Evolutionary conservation across 2,888 invertebrate genomes (phyloP).

Genomic region (Caenorhabditis virilis): DNA sequence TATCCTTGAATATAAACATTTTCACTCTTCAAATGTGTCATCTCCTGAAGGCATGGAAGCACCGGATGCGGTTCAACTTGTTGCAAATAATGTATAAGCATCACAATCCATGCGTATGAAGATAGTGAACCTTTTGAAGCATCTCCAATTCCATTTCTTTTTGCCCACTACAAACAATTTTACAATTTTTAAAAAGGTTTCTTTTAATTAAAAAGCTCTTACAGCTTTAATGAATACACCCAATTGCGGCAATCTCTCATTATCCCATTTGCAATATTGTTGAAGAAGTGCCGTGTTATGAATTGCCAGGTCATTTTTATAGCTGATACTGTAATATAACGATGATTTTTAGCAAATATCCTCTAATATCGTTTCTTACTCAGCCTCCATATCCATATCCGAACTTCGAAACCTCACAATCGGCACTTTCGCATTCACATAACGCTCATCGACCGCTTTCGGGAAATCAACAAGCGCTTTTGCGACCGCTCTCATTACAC

Average conservation of each 20-base stretch:
- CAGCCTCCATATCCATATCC: constrained; percentile 53
- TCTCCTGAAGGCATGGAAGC: constrained; percentile 75
- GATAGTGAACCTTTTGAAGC: constrained; percentile 75
- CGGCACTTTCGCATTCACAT: constrained; percentile 74
- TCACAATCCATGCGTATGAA: constrained; percentile 75
- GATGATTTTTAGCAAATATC: not conserved
- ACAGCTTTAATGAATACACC: constrained; percentile 51
- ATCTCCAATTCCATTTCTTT: constrained; percentile 70
- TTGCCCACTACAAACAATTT: constrained; percentile 38
- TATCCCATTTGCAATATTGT: constrained; percentile 72
- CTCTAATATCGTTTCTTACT: constrained; percentile 14
- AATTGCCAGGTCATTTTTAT: constrained; percentile 74
- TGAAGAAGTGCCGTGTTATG: constrained; percentile 73
- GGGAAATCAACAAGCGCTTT: constrained; percentile 49
- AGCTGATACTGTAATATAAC: constrained; percentile 71
- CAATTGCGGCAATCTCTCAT: constrained; percentile 67
- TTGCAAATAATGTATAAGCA: constrained; percentile 75
- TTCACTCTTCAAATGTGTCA: constrained; percentile 54
- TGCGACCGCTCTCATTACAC: constrained; percentile 49
- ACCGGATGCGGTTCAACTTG: constrained; percentile 71
- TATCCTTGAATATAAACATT: constrained; percentile 40
- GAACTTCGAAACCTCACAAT: constrained; percentile 73
- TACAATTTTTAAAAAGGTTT: not conserved
- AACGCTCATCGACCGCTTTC: constrained; percentile 53
- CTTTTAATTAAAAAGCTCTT: not conserved